Base-by-base conservation (phyloP, 1,140 invertebrate species). In the Bombus pyrosoma region DNA sequence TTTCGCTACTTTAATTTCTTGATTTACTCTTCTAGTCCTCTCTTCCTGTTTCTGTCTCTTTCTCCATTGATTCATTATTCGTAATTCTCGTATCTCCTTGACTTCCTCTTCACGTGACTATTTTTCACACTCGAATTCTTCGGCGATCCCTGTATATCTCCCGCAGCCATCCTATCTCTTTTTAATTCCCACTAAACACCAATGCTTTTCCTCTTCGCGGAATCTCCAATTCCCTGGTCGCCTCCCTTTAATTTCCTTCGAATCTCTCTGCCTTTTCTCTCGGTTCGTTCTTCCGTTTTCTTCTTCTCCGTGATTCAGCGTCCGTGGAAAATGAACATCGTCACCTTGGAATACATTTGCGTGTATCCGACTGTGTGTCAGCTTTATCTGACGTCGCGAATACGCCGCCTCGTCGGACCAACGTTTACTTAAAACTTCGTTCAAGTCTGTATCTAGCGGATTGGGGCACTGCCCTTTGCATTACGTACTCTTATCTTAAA, bases 401-500 rank as follows among this genome's bases (percentile, higher is more conserved):
- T 53, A 66, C 9, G 12, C 57, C 47, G 57, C 43, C 73, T 83
- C 47, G 79, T 39, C 57, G 47, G 28, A 43, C 22, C 66, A 47
- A 32, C 73, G 74, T 43, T 53, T 86, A 57, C 75, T 80, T 69
- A 32, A 68, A 81, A 89, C 76, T 43, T 78, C 41, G 25, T 66
- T 57, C 41, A 75, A 81, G 59, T 75, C 34, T 81, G 68, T 89
- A 86, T 89, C 83, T 74, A 32, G 8, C 22, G 43, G n/a, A 82
- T 41, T 22, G 25, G 13, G 57, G 10, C 18, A 15, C 25, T 64
- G 53, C n/a, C 15, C 68, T 68, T 3, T 59, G 3, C 32, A 37
- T n/a, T 43, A 39, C 43, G n/a, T 37, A 25, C 25, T 25, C 43
- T 89, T 89, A 89, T 86, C 84, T 86, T 66, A 41, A 68, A 83